Evolutionary conservation across 2,888 invertebrate species (phyloP), one percentile per base, ranked within the genome.

Genomic region (Parnassius orleans): DNA sequence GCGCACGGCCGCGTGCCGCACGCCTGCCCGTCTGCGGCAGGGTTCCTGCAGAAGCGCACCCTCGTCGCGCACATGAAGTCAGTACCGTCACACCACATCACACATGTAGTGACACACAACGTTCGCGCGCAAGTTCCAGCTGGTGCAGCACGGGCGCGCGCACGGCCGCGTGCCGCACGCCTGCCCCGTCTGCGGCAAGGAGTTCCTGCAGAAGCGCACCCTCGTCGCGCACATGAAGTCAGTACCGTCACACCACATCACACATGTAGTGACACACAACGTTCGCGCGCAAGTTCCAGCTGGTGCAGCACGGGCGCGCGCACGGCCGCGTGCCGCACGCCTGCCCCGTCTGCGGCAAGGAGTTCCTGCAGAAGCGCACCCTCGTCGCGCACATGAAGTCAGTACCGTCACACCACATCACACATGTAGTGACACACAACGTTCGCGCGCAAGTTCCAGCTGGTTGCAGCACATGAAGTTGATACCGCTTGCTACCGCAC

Each of bases 271-370:
- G 12, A 51, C 19, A 48, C 24, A 95, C 95, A 59, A 95, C 96
- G 64, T 96, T 96, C 88, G 95, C 96, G 63, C 93, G 96, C 67
- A 96, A 96, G 92, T 96, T 96, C 88, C 96, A 96, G 83, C 91
- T 96, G 70, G 96, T 96, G 54, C 96, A 96, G n/a, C n/a, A n/a
- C n/a, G n/a, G n/a, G n/a, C n/a, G n/a, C n/a, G n/a, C n/a, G n/a
- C n/a, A n/a, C n/a, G n/a, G n/a, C n/a, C n/a, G n/a, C n/a, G n/a
- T n/a, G n/a, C n/a, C n/a, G n/a, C n/a, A n/a, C n/a, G n/a, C n/a
- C n/a, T n/a, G n/a, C n/a, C n/a, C n/a, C n/a, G n/a, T n/a, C n/a
- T n/a, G n/a, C n/a, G n/a, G n/a, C n/a, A n/a, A n/a, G n/a, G n/a
- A n/a, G n/a, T n/a, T n/a, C n/a, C n/a, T n/a, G n/a, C n/a, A n/a